These are phyloP conservation scores for Sebastes baramenuke DNA, from an alignment of 2,797 vertebrate genomes.

Conservation along the genomic window DNA sequence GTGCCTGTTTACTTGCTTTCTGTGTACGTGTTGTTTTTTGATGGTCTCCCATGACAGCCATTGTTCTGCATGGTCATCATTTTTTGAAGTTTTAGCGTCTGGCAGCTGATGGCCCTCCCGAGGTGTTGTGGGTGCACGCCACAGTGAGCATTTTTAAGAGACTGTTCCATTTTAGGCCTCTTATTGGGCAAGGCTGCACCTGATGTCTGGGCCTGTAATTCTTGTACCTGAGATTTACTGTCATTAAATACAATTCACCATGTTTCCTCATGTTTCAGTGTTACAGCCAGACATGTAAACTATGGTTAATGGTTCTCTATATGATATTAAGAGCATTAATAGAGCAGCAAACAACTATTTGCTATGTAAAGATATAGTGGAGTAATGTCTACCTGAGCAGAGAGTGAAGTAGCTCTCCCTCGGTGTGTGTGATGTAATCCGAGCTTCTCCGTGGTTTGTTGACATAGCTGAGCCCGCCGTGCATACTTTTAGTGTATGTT, in stretches of 20 bases:
- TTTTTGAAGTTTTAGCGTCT: slow-evolving; percentile 60
- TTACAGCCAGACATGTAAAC: background rate
- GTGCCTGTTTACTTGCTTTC: slow-evolving; percentile 71
- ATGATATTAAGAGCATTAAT: too few species aligned
- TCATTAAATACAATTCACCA: background rate
- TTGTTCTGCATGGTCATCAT: slow-evolving; percentile 72
- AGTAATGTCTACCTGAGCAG: too few species aligned
- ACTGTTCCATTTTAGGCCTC: slow-evolving; percentile 36
- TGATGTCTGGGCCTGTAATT: slow-evolving; percentile 58
- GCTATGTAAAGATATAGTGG: too few species aligned
- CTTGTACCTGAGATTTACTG: slow-evolving; percentile 1
- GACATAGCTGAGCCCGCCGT: too few species aligned
- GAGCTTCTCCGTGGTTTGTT: too few species aligned
- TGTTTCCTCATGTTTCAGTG: background rate
- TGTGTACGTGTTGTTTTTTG: slow-evolving; percentile 64
- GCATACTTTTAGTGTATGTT: too few species aligned
- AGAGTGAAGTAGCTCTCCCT: too few species aligned
- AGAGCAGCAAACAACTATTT: background rate
- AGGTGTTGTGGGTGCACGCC: slow-evolving; percentile 56
- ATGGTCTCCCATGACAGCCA: slow-evolving; percentile 58
- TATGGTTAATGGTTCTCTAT: too few species aligned
- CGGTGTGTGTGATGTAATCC: too few species aligned
- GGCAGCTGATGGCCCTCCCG: slow-evolving; percentile 72
- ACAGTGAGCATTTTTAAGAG: slow-evolving; percentile 63
- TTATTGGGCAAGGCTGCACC: slow-evolving; percentile 60